Percentiles rank a stretch among this genome's conserved stretches.
These are phyloP conservation scores for Phoebastria nigripes DNA, from an alignment of 2,797 vertebrate species.

Conservation along the genomic window DNA sequence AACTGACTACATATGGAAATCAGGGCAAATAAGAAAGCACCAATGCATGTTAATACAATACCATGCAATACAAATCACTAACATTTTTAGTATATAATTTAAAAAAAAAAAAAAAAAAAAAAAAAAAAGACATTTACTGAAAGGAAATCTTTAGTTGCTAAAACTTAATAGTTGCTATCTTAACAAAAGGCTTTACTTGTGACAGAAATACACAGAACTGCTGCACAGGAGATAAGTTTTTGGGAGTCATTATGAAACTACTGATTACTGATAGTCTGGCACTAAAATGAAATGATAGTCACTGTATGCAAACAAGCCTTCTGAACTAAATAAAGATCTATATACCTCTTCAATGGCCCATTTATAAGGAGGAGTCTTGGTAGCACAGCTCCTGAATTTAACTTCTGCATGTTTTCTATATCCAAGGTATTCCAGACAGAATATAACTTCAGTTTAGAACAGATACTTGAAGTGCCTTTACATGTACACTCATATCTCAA, in stretches of 20 bases:
- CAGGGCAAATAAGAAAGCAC: not conserved
- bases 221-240: not conserved
- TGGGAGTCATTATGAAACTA: not conserved
- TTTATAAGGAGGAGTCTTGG: not conserved
- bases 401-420: not conserved
- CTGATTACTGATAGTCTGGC: not conserved
- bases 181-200: not conserved
- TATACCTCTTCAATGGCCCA: not conserved
- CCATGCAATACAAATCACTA: not conserved
- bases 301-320: not conserved
- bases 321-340: not conserved
- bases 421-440: not conserved
- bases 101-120: too few species aligned
- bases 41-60: not conserved
- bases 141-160: not conserved
- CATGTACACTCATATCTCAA: too few species aligned
- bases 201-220: not conserved
- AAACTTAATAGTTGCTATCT: not conserved
- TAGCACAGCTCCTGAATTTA: not conserved
- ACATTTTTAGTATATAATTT: not conserved
- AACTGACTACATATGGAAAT: not conserved
- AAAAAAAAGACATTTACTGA: not conserved
- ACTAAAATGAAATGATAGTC: not conserved
- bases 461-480: not conserved
- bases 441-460: not conserved